Base-by-base conservation (phyloP, 2,888 invertebrate species). In the Belgica antarctica region DNA sequence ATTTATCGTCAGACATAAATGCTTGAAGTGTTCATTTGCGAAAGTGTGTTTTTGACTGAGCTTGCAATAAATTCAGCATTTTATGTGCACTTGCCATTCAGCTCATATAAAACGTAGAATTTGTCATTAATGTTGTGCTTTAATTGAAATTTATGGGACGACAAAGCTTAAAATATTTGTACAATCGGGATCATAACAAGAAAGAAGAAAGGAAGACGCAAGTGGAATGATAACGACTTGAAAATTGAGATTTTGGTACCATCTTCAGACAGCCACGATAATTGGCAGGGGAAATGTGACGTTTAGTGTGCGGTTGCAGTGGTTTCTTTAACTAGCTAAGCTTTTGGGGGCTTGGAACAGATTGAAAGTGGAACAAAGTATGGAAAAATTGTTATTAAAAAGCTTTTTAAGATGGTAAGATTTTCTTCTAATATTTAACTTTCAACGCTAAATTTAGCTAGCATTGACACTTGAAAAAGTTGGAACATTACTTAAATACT, bases 61-160 rank as follows among this genome's bases (percentile, higher is more conserved):
- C n/a, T 52, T 52, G 52, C 52, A 52, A 19, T 52, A 52, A 52
- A 52, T 52, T 52, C 17, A 5, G 15, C 63, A 41, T 22, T 63
- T 63, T 36, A 36, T 3, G 36, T 63, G 41, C 63, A 25, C 41
- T 63, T 63, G 63, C 36, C 63, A 22, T 1, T 41, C 24, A 19
- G 41, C 36, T 24, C 36, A 15, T 41, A 41, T 36, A 41, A 36
- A n/a, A 41, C 36, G 36, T 22, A 41, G 41, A 63, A 63, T 63
- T 63, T 63, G 63, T 63, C 63, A 41, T 63, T 63, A 63, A 63
- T 41, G 41, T 28, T 24, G 63, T 36, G 36, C 41, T 63, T 63
- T 63, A 63, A 63, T 63, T 63, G 41, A 63, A 41, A 63, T 63
- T 63, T 63, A 63, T 36, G 19, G 41, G 24, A 24, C 25, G 8